phyloP scores from a whole-genome alignment of 2,888 invertebrate species.

The Acrocyrtus sp. region DNA sequence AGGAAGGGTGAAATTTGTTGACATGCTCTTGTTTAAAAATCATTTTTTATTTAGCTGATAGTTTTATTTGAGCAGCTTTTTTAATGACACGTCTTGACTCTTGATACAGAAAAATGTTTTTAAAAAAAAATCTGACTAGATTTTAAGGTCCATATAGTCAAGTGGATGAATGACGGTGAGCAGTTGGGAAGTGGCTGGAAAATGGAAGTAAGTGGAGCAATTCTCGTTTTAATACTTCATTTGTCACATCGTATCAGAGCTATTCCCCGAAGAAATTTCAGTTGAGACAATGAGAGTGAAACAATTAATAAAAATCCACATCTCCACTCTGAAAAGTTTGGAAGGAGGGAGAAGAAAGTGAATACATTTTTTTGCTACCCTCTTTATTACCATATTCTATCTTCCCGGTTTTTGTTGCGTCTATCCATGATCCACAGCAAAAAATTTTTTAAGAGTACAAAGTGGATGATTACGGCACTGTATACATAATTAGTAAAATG shows the following conservation, averaged over 20 bases:
- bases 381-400: neutral
- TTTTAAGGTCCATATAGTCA: too few species aligned
- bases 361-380: too few species aligned
- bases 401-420: too few species aligned
- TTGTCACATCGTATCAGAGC: slow-evolving; percentile 41
- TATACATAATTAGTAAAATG: slow-evolving; percentile 35
- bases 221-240: slow-evolving; percentile 31
- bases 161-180: neutral
- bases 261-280: slow-evolving; percentile 17
- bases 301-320: slow-evolving; percentile 33
- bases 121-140: neutral
- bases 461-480: neutral
- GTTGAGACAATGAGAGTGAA: slow-evolving; percentile 1
- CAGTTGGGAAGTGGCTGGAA: neutral
- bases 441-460: too few species aligned
- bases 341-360: neutral
- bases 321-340: neutral
- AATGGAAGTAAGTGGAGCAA: neutral
- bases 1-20: too few species aligned
- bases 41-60: too few species aligned
- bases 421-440: too few species aligned
- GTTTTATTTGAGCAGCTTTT: too few species aligned
- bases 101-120: too few species aligned
- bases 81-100: too few species aligned
- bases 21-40: too few species aligned